Evolutionary conservation across 1,140 invertebrate species (phyloP).

Genomic region (Drosophila athabasca): DNA sequence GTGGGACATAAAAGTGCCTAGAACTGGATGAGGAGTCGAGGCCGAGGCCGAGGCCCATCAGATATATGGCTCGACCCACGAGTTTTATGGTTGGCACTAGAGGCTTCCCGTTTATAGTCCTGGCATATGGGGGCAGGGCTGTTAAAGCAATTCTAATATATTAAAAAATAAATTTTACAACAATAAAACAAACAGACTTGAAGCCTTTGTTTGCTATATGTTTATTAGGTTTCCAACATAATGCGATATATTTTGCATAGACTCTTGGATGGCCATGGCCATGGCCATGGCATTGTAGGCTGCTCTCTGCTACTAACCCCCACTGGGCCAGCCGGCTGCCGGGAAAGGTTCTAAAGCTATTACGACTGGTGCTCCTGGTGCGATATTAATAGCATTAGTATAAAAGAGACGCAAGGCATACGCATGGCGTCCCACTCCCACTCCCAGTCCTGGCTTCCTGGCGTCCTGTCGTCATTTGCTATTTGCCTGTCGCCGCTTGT

Average conservation of each 20-base stretch:
- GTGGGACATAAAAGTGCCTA: conserved; percentile 56
- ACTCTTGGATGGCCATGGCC: too few species aligned
- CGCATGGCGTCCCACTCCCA: background rate
- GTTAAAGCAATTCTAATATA: conserved; percentile 39
- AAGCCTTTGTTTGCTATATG: conserved; percentile 42
- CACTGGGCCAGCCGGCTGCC: conserved; percentile 2
- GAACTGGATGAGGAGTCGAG: too few species aligned
- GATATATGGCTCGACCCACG: conserved; percentile 42
- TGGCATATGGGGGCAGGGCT: background rate
- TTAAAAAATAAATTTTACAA: conserved; percentile 40
- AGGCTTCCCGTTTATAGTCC: conserved; percentile 19
- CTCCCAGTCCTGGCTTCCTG: background rate
- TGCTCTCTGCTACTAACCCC: background rate
- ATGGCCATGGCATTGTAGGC: background rate
- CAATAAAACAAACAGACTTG: conserved; percentile 46
- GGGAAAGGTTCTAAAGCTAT: background rate
- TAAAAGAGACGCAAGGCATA: conserved; percentile 14
- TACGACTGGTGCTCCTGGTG: background rate
- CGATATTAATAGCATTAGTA: conserved; percentile 61
- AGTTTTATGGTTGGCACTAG: conserved; percentile 34
- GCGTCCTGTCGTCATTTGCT: conserved; percentile 46
- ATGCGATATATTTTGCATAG: conserved; percentile 42
- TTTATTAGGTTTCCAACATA: conserved; percentile 59
- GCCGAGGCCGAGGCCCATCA: conserved; percentile 18
- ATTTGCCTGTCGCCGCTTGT: conserved; percentile 42